Evolutionary conservation across 2,888 invertebrate genomes (phyloP).

Genomic region (Diogma glabrata): DNA sequence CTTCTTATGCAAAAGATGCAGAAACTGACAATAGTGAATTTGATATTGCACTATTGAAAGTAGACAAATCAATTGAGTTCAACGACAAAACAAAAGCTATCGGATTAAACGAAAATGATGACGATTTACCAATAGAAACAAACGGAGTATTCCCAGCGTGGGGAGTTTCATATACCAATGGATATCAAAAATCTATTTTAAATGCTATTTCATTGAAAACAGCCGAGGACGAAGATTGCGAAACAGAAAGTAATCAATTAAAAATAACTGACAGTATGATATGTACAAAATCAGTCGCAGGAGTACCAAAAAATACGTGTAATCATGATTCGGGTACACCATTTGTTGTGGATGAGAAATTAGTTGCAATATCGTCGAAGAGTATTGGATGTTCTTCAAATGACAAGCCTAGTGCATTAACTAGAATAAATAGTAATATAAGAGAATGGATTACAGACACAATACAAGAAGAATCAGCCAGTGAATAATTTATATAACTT

Average conservation of each 20-base stretch:
- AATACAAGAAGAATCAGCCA: too few species aligned
- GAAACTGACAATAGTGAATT: not conserved
- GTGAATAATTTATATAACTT: too few species aligned
- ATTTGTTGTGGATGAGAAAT: not conserved
- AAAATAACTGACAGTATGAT: not conserved
- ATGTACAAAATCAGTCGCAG: not conserved
- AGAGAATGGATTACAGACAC: slow-evolving; percentile 4
- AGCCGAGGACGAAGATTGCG: not conserved
- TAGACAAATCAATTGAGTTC: not conserved
- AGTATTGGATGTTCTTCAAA: not conserved
- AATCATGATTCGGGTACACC: not conserved
- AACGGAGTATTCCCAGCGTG: too few species aligned
- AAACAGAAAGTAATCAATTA: too few species aligned
- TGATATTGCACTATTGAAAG: not conserved
- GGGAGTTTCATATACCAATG: not conserved
- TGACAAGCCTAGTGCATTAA: not conserved
- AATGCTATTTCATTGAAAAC: too few species aligned
- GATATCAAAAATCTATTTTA: too few species aligned
- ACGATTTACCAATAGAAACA: too few species aligned
- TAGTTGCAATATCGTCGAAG: not conserved
- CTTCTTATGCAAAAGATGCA: too few species aligned
- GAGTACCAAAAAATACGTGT: not conserved
- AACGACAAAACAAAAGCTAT: not conserved
- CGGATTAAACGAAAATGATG: not conserved
- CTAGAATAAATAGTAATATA: not conserved